Conservation (phyloP, 2,888 invertebrate species). For the Heliconius charithonia region DNA sequence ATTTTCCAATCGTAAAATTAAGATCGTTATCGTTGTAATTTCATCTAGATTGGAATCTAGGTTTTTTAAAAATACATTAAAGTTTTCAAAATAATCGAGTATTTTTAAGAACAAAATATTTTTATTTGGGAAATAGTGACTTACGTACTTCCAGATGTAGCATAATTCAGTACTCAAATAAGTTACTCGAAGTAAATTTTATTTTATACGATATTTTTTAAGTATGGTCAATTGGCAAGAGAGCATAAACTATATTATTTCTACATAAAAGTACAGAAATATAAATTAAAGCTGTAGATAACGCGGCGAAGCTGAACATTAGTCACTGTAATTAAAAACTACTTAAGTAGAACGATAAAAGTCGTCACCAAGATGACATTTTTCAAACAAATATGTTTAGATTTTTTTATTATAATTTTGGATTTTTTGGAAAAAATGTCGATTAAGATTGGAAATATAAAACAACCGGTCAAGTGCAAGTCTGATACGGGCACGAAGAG, state of each 20-base stretch:
- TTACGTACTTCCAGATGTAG: too few relatives aligned
- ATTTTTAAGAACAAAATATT: too few relatives aligned
- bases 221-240: too few relatives aligned
- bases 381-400: not conserved
- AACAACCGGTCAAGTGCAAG: too few relatives aligned
- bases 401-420: not conserved
- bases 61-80: not conserved
- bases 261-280: not conserved
- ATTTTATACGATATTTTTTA: too few relatives aligned
- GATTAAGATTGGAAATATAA: not conserved
- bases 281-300: not conserved
- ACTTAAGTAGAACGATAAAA: slow-evolving; percentile 37
- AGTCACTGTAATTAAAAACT: slow-evolving; percentile 39
- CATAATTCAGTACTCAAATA: too few relatives aligned
- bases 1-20: slow-evolving; percentile 13
- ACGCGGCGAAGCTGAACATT: not conserved
- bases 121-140: too few relatives aligned
- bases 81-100: too few relatives aligned
- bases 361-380: not conserved
- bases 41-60: not conserved
- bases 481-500: too few relatives aligned
- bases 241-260: too few relatives aligned
- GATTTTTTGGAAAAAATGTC: not conserved
- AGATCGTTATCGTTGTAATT: slow-evolving; percentile 1
- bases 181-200: too few relatives aligned